A percentile compares a stretch with the other conserved stretches of the same genome.
Conservation (phyloP, 2,797 vertebrate genomes). For the Taeniopygia guttata region DNA sequence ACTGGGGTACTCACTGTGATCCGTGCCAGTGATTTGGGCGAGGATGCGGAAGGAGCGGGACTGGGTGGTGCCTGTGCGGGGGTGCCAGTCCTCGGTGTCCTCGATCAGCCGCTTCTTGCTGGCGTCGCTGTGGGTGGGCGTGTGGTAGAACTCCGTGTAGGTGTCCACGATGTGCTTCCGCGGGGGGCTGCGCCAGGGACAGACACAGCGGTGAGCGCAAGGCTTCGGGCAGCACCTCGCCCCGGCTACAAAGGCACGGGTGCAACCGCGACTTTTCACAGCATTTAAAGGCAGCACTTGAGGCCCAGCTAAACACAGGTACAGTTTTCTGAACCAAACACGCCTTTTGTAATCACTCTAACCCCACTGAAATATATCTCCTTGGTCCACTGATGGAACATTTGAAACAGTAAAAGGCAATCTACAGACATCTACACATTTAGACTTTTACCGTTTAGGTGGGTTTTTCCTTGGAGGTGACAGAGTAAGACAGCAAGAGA, state of each 20-base stretch:
- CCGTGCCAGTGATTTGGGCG: constrained; percentile 95
- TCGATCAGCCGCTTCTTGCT: constrained; percentile 96
- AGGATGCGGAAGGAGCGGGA: constrained; percentile 97
- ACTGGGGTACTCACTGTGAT: constrained; percentile 79
- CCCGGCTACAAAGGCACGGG: rapidly evolving
- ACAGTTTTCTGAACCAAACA: neutral
- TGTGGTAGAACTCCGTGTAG: constrained; percentile 84
- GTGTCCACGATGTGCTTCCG: constrained; percentile 86
- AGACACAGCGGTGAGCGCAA: neutral
- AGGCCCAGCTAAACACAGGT: neutral
- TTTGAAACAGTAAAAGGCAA: neutral
- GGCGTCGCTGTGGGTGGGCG: constrained; percentile 81
- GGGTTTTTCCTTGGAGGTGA: constrained; percentile 81
- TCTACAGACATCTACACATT: neutral
- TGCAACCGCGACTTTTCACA: neutral
- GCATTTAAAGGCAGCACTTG: rapidly evolving
- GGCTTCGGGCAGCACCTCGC: neutral
- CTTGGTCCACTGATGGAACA: neutral
- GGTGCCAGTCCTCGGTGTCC: constrained; percentile 96
- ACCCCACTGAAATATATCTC: neutral
- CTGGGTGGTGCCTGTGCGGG: constrained; percentile 87
- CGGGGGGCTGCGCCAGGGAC: constrained; percentile 64
- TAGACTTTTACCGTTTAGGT: constrained; percentile 85
- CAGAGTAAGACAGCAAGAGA: constrained; percentile 66
- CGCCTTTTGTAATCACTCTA: neutral